Base-by-base conservation (phyloP, 2,797 vertebrate species). In the Sardinella longiceps region DNA sequence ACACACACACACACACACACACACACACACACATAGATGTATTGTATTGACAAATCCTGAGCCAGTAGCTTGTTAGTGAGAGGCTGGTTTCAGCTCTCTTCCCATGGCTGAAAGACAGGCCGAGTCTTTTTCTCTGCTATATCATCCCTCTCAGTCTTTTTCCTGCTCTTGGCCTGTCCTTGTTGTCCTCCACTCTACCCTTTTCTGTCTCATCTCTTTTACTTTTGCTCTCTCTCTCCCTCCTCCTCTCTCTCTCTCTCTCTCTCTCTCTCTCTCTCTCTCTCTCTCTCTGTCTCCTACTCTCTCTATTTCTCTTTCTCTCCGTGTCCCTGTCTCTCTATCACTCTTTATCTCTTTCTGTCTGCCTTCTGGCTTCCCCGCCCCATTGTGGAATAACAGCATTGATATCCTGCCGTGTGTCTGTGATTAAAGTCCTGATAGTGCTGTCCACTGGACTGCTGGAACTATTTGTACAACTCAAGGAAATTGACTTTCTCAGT, bases 81-180 rank as follows among this genome's bases (percentile, higher is more conserved):
- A 86, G 10, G 0, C 0, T 43, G 51, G 53, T 43, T 81, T 84
- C 85, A 89, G 87, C 83, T 81, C 80, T 53, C 12, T 33, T 87
- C 77, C 84, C 83, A 37, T 80, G 51, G 60, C 63, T 15, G 48
- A 88, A 80, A 82, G 87, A 90, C 85, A 87, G 80, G 1, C 89
- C 88, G 83, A 81, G 66, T 45, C 83, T 87, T 89, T 89, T 90
- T 87, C 90, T 84, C 82, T 37, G 82, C 85, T 87, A 20, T 0
- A 84, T 84, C 85, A 83, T 85, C 85, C 84, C 51, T 82, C 25
- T 70, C 80, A 63, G 66, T 60, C 63, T 74, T 51, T 58, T 51
- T 15, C 5, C 0, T 77, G 20, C 15, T 77, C 20, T 70, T 30
- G 0, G 58, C 46, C 83, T 87, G 89, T 89, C 90, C 87, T 90